Evolutionary conservation across 2,797 vertebrate genomes (phyloP).

Genomic region (Eurystomus glaucurus): DNA sequence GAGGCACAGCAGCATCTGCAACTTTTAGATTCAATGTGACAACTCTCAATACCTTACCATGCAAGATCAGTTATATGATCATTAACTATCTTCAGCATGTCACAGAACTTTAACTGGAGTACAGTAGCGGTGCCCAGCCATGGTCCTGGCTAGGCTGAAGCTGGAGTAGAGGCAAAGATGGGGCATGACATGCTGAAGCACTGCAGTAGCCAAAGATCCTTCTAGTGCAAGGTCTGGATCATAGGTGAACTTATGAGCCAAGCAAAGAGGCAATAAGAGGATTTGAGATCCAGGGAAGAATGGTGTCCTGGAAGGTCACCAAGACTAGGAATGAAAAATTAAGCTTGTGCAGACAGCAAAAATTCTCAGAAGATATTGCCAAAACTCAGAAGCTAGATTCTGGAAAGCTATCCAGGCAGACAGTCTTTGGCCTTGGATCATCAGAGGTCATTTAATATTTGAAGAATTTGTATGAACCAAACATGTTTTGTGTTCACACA

Average conservation of each 20-base stretch:
- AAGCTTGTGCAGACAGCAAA: background rate
- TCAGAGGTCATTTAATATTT: background rate
- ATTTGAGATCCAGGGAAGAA: background rate
- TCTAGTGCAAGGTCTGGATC: background rate
- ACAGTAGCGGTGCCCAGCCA: background rate
- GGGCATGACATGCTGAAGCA: fast-evolving
- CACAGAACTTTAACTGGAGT: background rate
- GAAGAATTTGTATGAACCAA: background rate
- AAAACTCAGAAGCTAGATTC: background rate
- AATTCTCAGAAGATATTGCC: background rate
- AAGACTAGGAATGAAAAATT: background rate
- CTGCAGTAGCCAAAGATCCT: background rate
- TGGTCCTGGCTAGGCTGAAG: background rate
- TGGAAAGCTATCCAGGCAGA: background rate
- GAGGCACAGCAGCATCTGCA: background rate
- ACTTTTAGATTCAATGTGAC: background rate
- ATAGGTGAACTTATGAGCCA: fast-evolving
- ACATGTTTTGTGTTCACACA: background rate
- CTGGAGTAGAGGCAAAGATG: background rate
- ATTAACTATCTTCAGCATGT: background rate
- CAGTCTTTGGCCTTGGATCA: background rate
- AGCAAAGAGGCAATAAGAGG: background rate
- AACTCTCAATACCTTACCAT: background rate
- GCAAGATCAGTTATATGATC: background rate
- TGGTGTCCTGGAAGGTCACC: background rate